These are phyloP conservation scores for Campoletis sonorensis DNA, from an alignment of 1,140 invertebrate species.

Conservation along the genomic window DNA sequence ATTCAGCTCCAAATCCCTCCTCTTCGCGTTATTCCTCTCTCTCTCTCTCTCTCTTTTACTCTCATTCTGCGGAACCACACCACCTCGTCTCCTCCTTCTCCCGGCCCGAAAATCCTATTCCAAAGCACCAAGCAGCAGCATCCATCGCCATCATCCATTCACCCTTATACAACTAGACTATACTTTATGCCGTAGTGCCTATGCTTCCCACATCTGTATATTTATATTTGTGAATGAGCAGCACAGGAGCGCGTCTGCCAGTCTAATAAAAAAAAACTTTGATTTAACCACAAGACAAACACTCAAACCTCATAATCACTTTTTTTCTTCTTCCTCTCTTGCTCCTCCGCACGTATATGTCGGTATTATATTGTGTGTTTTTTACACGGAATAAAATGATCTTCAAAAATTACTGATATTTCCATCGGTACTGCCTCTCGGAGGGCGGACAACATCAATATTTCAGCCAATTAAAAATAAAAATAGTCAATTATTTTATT, in stretches of 20 bases:
- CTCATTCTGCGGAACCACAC: background rate
- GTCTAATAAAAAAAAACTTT: slow-evolving; percentile 42
- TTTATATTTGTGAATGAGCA: slow-evolving; percentile 4
- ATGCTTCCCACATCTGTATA: background rate
- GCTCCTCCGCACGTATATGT: background rate
- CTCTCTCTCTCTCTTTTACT: background rate
- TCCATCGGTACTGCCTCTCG: too few relatives aligned
- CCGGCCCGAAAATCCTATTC: slow-evolving; percentile 38
- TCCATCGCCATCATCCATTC: slow-evolving; percentile 45
- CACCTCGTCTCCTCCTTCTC: slow-evolving; percentile 35
- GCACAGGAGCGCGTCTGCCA: slow-evolving; percentile 21
- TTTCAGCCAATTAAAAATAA: too few relatives aligned
- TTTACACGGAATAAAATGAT: background rate
- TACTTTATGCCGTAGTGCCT: slow-evolving; percentile 6
- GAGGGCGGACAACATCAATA: too few relatives aligned
- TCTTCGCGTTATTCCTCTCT: too few relatives aligned
- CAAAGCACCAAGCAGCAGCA: slow-evolving; percentile 36
- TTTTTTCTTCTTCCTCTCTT: slow-evolving; percentile 17
- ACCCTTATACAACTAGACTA: slow-evolving; percentile 36
- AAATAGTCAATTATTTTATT: too few relatives aligned
- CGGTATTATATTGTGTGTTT: background rate
- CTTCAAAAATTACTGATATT: too few relatives aligned
- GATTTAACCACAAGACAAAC: slow-evolving; percentile 44
- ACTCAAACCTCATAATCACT: slow-evolving; percentile 36
- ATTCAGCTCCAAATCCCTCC: slow-evolving; percentile 25